phyloP scores from a whole-genome alignment of 1,140 invertebrate species.

The Teleogryllus occipitalis region DNA sequence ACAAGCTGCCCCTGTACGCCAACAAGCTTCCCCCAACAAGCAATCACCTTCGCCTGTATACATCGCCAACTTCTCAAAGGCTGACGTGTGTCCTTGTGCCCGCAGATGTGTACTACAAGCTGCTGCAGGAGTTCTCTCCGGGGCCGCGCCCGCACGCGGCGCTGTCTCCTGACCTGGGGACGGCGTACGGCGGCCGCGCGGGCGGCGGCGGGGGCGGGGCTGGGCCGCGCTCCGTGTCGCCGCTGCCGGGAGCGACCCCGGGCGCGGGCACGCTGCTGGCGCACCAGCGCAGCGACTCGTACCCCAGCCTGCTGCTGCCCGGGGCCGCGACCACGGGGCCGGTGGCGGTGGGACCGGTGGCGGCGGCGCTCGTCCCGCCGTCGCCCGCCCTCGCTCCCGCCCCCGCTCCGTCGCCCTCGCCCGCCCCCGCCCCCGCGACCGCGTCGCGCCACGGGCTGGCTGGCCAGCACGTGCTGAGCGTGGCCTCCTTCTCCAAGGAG shows the following conservation, averaged over 20 bases:
- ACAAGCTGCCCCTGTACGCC: too few relatives aligned
- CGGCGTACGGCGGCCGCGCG: too few relatives aligned
- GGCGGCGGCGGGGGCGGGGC: too few relatives aligned
- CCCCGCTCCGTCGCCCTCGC: neutral
- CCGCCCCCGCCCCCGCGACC: slow-evolving; percentile 24
- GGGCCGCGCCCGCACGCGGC: neutral
- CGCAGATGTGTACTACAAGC: slow-evolving; percentile 11
- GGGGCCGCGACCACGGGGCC: slow-evolving; percentile 22
- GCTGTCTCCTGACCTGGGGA: neutral
- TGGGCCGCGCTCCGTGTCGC: neutral
- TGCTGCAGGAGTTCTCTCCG: slow-evolving; percentile 39
- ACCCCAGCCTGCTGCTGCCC: slow-evolving; percentile 24
- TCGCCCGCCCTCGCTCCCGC: neutral
- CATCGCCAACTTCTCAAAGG: too few relatives aligned
- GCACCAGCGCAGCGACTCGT: slow-evolving; percentile 2
- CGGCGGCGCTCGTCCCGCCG: too few relatives aligned
- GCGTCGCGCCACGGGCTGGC: slow-evolving; percentile 45
- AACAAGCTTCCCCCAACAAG: too few relatives aligned
- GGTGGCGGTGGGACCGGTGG: neutral
- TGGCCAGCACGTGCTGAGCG: slow-evolving; percentile 75
- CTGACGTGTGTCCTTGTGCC: neutral
- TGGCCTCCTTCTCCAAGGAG: slow-evolving; percentile 82
- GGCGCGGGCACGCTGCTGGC: neutral
- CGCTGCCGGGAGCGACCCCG: too few relatives aligned
- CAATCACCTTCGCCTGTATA: too few relatives aligned